phyloP scores from a whole-genome alignment of 2,113 vertebrate genomes.

The Hemibagrus wyckioides region DNA sequence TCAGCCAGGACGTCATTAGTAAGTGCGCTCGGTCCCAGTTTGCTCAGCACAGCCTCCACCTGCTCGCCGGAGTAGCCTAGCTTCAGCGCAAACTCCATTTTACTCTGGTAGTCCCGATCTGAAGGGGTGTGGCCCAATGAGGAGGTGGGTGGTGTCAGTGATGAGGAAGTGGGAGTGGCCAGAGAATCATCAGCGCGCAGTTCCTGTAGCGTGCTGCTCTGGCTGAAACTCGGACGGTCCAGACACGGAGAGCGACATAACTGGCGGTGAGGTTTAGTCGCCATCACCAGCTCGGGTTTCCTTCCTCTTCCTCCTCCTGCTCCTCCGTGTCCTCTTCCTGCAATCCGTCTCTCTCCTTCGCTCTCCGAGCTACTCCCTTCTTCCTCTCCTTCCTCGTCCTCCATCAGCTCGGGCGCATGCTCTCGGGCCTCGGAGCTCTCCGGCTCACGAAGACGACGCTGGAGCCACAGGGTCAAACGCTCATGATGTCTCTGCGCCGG shows the following conservation, averaged over 20 bases:
- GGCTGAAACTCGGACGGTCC: slow-evolving; percentile 93
- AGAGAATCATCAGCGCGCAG: slow-evolving; percentile 75
- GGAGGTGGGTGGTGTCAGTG: slow-evolving; percentile 43
- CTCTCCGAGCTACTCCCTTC: slow-evolving; percentile 91
- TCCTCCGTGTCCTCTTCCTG: slow-evolving; percentile 47
- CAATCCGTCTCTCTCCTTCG: slow-evolving; percentile 80
- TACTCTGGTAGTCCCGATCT: slow-evolving; percentile 90
- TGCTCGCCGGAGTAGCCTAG: slow-evolving; percentile 93
- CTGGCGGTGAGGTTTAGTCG: slow-evolving; percentile 88
- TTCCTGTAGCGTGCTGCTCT: slow-evolving; percentile 88
- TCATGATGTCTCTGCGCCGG: slow-evolving; percentile 69
- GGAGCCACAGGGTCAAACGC: slow-evolving; percentile 63
- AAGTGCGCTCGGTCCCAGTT: slow-evolving; percentile 88
- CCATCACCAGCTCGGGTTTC: slow-evolving; percentile 76
- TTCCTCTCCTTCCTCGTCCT: slow-evolving; percentile 82
- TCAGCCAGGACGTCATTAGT: slow-evolving; percentile 96
- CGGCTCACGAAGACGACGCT: slow-evolving; percentile 64
- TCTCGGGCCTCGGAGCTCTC: slow-evolving; percentile 78
- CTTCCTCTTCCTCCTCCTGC: slow-evolving; percentile 58
- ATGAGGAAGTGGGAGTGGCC: slow-evolving; percentile 28
- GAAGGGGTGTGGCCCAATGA: slow-evolving; percentile 22
- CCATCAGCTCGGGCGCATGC: slow-evolving; percentile 74
- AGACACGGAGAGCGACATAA: slow-evolving; percentile 95
- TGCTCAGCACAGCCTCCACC: slow-evolving; percentile 91
- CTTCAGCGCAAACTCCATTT: slow-evolving; percentile 98